phyloP scores from a whole-genome alignment of 2,888 invertebrate genomes.

The Cynaeus angustus region DNA sequence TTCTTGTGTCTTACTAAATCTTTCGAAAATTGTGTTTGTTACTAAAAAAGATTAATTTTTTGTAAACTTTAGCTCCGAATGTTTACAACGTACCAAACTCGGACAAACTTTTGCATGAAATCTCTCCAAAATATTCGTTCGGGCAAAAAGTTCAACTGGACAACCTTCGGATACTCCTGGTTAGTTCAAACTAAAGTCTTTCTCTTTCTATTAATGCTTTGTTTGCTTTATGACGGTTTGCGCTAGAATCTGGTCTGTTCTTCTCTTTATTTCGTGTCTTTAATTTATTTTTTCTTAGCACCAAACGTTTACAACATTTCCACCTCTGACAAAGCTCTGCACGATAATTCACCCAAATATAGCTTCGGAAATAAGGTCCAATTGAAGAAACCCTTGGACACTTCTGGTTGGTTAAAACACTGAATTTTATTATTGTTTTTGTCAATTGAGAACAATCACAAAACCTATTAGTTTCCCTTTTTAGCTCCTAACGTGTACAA shows the following conservation, averaged over 20 bases:
- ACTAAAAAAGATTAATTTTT: neutral
- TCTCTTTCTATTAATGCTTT: neutral
- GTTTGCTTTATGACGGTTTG: neutral
- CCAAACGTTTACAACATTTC: constrained; percentile 75
- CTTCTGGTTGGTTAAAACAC: constrained; percentile 75
- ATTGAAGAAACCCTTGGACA: constrained; percentile 74
- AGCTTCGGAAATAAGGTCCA: constrained; percentile 80
- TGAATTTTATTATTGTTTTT: neutral
- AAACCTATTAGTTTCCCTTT: neutral
- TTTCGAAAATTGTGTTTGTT: too few species aligned
- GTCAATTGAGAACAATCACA: too few species aligned
- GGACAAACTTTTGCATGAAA: constrained; percentile 70
- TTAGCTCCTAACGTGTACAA: constrained; percentile 91
- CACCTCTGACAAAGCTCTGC: constrained; percentile 73
- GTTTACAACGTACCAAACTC: constrained; percentile 76
- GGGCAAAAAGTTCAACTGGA: constrained; percentile 73
- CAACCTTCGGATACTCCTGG: constrained; percentile 75
- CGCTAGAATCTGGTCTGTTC: neutral
- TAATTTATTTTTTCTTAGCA: constrained; percentile 72
- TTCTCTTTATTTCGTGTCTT: neutral
- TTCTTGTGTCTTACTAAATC: too few species aligned
- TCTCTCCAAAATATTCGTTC: constrained; percentile 76
- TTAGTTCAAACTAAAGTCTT: constrained; percentile 61
- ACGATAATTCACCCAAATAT: constrained; percentile 77
- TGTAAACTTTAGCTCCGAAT: constrained; percentile 58